Evolutionary conservation across 2,888 invertebrate species (phyloP), one percentile per base, ranked within the genome.

Genomic region (Bombylius major): DNA sequence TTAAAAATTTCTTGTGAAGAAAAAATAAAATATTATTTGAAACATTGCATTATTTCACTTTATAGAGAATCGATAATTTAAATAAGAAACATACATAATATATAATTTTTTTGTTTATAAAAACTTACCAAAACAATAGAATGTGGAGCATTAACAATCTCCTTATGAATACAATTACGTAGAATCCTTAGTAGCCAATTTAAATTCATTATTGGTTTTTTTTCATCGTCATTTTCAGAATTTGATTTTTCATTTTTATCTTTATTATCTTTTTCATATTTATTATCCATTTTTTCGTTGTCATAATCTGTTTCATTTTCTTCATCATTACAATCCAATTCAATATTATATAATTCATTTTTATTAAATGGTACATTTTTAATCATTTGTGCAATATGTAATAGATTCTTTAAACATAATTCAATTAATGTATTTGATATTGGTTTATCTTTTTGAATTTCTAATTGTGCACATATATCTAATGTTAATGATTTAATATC

Each of bases 121-220:
- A 23, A 23, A 78, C 81, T 78, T 77, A 90, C 90, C 76, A 92
- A 82, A 62, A 80, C 75, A 60, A 78, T 82, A 49, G 78, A 79
- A 51, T 80, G 80, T 0, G 87, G 82, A 9, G 83, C 79, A 65
- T 84, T 82, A 13, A 86, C 82, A 0, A 92, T 80, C 77, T 95
- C 95, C 9, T 80, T 78, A 67, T 90, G 88, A 3, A 90, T 80
- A 59, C 87, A 82, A 66, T 82, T 84, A 51, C 87, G 78, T 67
- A 93, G 75, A 64, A 84, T 84, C 62, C 83, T 84, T 8, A 88
- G 69, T 36, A 92, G 75, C 90, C 90, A 91, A 36, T 80, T 68
- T 4, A 90, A 76, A 63, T 84, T 84, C 34, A 11, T 48, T 32
- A 12, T 32, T 8, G 12, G 9, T 1, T 12, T 36, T 48, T 48